Conservation (phyloP, 2,888 invertebrate species). For the Dilophus febrilis region DNA sequence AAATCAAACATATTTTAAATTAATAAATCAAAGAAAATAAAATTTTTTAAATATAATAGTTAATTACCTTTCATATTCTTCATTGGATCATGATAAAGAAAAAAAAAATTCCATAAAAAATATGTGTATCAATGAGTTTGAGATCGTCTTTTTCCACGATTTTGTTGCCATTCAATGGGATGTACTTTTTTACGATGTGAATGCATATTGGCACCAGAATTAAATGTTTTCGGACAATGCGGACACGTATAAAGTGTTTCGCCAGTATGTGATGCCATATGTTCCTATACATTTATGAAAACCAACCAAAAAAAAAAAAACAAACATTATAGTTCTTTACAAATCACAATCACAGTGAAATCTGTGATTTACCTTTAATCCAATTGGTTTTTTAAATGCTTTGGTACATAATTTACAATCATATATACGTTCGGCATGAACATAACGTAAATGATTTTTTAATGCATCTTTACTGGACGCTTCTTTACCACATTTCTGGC, state of each 20-base stretch:
- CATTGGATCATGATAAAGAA: no score
- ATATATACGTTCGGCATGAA: conserved; percentile 22
- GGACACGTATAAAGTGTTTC: conserved; percentile 28
- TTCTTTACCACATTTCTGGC: conserved; percentile 14
- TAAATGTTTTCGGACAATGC: conserved; percentile 27
- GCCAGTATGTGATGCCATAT: conserved; percentile 28
- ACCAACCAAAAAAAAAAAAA: no score
- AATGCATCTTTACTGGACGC: conserved; percentile 25
- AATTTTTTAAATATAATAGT: no score
- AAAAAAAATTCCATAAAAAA: no score
- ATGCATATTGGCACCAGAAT: conserved; percentile 29
- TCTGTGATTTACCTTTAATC: conserved; percentile 17
- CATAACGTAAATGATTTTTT: conserved; percentile 24
- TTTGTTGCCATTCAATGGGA: conserved; percentile 24
- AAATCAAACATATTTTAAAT: no score
- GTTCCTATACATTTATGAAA: conserved; percentile 17
- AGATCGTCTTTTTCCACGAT: conserved; percentile 13
- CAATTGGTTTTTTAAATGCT: conserved; percentile 25
- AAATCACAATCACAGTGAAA: no score
- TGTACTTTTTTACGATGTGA: conserved; percentile 28
- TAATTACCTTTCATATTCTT: no score
- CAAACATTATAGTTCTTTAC: no score
- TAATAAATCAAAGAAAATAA: no score
- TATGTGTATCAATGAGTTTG: no score
- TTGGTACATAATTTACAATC: conserved; percentile 25